A percentile compares a stretch with the other conserved stretches of the same genome.
phyloP scores from a whole-genome alignment of 2,113 vertebrate genomes.

The Forbesichthys papilliferus region DNA sequence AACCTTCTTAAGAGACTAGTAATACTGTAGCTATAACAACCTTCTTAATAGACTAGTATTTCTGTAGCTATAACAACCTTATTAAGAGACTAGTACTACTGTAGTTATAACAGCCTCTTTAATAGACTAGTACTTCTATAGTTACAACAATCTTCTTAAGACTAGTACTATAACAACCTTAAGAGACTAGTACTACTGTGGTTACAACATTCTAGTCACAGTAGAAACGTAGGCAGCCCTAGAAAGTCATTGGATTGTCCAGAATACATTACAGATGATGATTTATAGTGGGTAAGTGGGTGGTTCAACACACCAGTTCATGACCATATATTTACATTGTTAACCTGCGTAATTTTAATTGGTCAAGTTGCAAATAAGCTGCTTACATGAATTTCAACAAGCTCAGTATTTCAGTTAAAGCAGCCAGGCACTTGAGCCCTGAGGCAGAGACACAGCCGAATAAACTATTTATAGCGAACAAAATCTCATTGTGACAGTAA shows the following conservation, averaged over 20 bases:
- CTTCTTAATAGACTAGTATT: too few species aligned
- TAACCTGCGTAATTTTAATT: conserved; percentile 69
- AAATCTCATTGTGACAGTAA: conserved; percentile 54
- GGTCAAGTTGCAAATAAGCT: conserved; percentile 68
- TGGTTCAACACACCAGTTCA: conserved; percentile 15
- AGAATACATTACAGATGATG: conserved; percentile 2
- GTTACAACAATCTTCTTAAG: too few species aligned
- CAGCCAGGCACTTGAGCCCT: conserved; percentile 57
- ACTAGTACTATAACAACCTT: too few species aligned
- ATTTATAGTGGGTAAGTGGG: conserved; percentile 18
- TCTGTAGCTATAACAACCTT: too few species aligned
- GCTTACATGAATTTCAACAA: conserved; percentile 72
- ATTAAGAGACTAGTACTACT: too few species aligned
- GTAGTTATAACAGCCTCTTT: too few species aligned
- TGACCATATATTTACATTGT: conserved; percentile 37
- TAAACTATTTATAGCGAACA: conserved; percentile 71
- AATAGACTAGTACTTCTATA: too few species aligned
- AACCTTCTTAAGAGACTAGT: too few species aligned
- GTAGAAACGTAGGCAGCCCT: conserved; percentile 7
- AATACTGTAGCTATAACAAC: too few species aligned
- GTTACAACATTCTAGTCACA: not conserved
- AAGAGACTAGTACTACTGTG: not conserved
- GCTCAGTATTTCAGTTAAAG: conserved; percentile 59
- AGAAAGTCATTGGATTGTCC: conserved; percentile 9
- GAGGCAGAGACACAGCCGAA: conserved; percentile 67